These are phyloP conservation scores for Grus americana DNA, from an alignment of 2,113 vertebrate genomes.

Conservation along the genomic window DNA sequence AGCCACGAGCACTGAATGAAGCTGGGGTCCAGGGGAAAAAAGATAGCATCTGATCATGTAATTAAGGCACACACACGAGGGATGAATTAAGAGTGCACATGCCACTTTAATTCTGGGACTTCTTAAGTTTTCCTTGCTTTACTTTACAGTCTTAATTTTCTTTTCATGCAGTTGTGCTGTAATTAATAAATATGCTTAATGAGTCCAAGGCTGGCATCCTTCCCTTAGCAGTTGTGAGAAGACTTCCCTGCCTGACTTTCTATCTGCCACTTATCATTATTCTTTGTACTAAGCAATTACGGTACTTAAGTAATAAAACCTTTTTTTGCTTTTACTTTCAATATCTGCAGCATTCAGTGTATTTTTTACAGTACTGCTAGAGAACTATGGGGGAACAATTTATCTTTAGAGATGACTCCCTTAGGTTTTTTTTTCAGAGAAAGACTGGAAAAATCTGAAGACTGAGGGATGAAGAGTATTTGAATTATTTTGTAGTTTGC, in stretches of 20 bases:
- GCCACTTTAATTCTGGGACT: background rate
- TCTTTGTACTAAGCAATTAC: background rate
- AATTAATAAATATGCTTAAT: slow-evolving; percentile 13
- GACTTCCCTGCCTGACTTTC: background rate
- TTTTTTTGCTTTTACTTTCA: background rate
- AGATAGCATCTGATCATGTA: background rate
- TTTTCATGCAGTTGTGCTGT: background rate
- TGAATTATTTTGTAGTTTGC: background rate
- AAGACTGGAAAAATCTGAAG: background rate
- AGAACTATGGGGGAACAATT: background rate
- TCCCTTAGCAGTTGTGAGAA: background rate
- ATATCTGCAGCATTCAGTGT: background rate
- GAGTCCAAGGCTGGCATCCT: background rate
- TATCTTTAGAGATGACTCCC: background rate
- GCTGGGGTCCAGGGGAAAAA: background rate
- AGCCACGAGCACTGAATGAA: background rate
- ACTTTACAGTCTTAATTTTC: background rate
- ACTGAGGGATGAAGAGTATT: background rate
- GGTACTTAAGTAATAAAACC: background rate
- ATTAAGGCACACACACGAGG: background rate
- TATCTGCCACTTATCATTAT: background rate
- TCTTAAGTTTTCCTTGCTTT: background rate
- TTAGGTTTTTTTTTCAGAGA: background rate
- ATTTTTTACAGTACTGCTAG: background rate
- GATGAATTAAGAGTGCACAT: background rate